A percentile compares a stretch with the other conserved stretches of the same genome.
Conservation (phyloP, 1,140 invertebrate genomes). For the Hyposmocoma kahamanoa region DNA sequence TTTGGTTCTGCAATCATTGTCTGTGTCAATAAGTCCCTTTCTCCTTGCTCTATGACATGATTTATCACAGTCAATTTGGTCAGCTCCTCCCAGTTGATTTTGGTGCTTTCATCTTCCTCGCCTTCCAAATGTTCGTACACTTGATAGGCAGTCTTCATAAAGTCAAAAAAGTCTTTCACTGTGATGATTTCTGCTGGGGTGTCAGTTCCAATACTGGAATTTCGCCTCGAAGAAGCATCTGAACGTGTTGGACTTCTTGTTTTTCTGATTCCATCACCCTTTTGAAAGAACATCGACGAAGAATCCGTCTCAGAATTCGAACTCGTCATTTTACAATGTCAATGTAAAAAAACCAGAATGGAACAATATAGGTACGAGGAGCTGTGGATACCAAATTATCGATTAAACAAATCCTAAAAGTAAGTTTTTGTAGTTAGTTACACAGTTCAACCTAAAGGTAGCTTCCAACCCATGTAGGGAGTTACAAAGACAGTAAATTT, state of each 20-base stretch:
- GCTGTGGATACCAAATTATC: too few relatives aligned
- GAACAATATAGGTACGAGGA: too few relatives aligned
- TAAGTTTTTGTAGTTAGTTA: too few relatives aligned
- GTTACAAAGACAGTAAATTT: too few relatives aligned
- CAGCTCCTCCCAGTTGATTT: constrained; percentile 79
- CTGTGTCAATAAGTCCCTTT: constrained; percentile 52
- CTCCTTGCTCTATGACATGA: constrained; percentile 61
- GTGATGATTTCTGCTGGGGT: constrained; percentile 72
- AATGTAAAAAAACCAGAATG: too few relatives aligned
- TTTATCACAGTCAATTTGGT: constrained; percentile 63
- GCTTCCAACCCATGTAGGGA: too few relatives aligned
- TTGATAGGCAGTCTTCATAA: constrained; percentile 82
- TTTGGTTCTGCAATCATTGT: constrained; percentile 41
- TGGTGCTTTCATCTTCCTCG: constrained; percentile 71
- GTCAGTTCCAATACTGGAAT: constrained; percentile 31
- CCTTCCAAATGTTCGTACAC: constrained; percentile 77
- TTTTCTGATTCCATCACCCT: constrained; percentile 25
- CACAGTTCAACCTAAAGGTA: too few relatives aligned
- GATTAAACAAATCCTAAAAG: too few relatives aligned
- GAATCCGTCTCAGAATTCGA: constrained; percentile 43
- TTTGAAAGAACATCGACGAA: constrained; percentile 57
- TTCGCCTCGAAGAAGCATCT: constrained; percentile 33
- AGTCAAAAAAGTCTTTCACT: constrained; percentile 81
- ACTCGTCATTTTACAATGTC: constrained; percentile 48
- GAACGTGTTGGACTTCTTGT: constrained; percentile 33